phyloP scores from a whole-genome alignment of 2,797 vertebrate genomes.

The Arrhamphus sclerolepis region DNA sequence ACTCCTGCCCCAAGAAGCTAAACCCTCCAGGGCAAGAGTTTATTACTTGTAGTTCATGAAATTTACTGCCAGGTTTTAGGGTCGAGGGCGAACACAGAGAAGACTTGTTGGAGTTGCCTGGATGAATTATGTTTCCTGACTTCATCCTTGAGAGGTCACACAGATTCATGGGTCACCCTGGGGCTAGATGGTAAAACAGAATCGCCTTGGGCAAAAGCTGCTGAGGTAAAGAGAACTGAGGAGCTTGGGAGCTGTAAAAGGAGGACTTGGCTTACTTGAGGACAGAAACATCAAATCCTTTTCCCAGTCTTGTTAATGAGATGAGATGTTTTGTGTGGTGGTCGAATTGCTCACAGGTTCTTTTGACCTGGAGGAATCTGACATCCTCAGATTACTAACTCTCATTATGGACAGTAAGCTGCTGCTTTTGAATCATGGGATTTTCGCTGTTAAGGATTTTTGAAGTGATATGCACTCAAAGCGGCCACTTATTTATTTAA shows the following conservation, averaged over 20 bases:
- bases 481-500: too few species aligned
- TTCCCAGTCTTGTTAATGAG: constrained; percentile 6
- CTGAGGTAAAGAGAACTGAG: constrained; percentile 44
- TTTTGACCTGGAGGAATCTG: background rate
- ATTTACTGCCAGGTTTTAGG: constrained; percentile 72
- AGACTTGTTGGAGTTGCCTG: constrained; percentile 72
- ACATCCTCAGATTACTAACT: background rate
- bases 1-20: constrained; percentile 48
- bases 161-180: constrained; percentile 69
- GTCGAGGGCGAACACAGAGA: constrained; percentile 58
- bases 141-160: constrained; percentile 65
- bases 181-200: constrained; percentile 59
- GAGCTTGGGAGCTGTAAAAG: constrained; percentile 39
- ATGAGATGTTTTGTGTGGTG: background rate
- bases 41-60: constrained; percentile 66
- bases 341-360: constrained; percentile 2
- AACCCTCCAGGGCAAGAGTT: constrained; percentile 57
- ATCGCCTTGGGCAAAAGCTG: constrained; percentile 53
- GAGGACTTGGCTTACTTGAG: constrained; percentile 35
- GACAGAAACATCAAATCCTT: constrained; percentile 28
- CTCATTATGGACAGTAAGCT: background rate
- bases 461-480: too few species aligned
- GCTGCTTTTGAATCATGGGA: background rate
- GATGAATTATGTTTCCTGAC: constrained; percentile 69
- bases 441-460: too few species aligned